Evolutionary conservation across 2,113 vertebrate species (phyloP).

Genomic region (Sylvilagus bachmani): DNA sequence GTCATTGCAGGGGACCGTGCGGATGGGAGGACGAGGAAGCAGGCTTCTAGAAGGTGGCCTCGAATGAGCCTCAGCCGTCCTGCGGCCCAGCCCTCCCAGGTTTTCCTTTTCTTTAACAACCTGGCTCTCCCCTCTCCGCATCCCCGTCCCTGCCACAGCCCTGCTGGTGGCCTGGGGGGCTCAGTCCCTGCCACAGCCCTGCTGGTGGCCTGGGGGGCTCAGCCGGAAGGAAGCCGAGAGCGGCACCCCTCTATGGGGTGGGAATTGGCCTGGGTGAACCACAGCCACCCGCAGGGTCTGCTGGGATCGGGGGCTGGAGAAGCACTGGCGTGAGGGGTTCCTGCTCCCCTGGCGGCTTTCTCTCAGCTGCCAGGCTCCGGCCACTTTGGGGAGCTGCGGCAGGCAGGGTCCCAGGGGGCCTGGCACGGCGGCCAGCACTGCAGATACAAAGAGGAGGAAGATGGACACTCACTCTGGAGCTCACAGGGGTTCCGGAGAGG

Average conservation of each 20-base stretch:
- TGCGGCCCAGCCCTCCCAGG: accelerated
- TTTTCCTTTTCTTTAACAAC: not conserved
- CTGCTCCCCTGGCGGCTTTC: not conserved
- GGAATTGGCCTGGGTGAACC: not conserved
- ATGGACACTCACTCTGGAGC: not conserved
- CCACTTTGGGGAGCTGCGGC: accelerated
- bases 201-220: not conserved
- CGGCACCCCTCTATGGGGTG: not conserved
- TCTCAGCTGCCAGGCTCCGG: too few relatives aligned
- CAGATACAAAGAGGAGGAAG: too few relatives aligned
- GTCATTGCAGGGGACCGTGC: not conserved
- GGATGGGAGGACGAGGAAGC: not conserved
- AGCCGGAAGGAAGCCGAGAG: not conserved
- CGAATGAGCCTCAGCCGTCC: too few relatives aligned
- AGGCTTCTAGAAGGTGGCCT: not conserved
- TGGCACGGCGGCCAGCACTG: too few relatives aligned
- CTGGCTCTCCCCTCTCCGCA: not conserved
- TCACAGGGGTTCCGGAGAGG: not conserved
- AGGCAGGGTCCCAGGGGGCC: not conserved
- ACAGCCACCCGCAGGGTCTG: not conserved
- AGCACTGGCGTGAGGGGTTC: not conserved
- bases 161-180: not conserved
- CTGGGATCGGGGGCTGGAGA: not conserved
- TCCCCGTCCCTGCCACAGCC: accelerated
- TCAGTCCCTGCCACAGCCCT: accelerated